These are phyloP conservation scores for Pangasius mekongensis DNA, from an alignment of 2,797 vertebrate species.

Conservation along the genomic window DNA sequence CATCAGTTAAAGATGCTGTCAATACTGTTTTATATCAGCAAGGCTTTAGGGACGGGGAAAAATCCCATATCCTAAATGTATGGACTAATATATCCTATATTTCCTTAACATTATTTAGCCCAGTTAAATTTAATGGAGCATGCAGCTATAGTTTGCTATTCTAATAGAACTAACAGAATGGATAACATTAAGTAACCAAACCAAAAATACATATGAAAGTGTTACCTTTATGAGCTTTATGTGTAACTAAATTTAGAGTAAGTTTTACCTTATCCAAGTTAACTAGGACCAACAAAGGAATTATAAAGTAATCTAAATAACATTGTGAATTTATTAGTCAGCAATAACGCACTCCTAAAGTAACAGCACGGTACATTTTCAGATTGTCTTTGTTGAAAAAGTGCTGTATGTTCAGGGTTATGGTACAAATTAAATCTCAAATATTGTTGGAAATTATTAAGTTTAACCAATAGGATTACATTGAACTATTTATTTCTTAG, in stretches of 20 bases:
- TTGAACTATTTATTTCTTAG: background rate
- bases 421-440: background rate
- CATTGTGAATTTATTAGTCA: background rate
- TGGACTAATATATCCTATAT: background rate
- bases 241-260: background rate
- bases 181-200: background rate
- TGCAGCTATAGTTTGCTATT: background rate
- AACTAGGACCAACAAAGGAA: background rate
- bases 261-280: background rate
- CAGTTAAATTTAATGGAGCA: background rate
- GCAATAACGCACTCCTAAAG: background rate
- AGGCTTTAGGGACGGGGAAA: background rate
- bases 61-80: background rate
- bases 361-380: background rate
- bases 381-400: background rate
- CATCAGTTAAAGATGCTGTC: background rate
- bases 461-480: background rate
- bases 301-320: background rate
- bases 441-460: background rate
- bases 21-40: background rate
- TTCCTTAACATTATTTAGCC: background rate
- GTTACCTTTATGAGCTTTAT: too few relatives aligned
- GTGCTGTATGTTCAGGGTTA: background rate
- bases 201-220: background rate
- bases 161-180: background rate